Conservation (phyloP, 2,888 invertebrate species). For the Boloria euphrosyne region DNA sequence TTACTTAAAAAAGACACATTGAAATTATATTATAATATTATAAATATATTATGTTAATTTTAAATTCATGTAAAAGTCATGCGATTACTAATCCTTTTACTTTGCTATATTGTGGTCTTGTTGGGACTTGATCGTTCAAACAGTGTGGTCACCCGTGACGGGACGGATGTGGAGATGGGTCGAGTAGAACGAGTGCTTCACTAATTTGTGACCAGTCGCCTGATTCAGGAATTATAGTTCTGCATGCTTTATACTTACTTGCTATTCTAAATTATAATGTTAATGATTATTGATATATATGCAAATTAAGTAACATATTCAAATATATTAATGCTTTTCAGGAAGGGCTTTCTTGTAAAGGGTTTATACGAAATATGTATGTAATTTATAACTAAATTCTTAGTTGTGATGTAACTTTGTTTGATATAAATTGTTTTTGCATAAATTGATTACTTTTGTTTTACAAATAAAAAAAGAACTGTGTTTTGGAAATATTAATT, state of each 20-base stretch:
- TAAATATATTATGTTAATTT: not conserved
- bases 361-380: too few species aligned
- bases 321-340: too few species aligned
- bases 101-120: not conserved
- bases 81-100: not conserved
- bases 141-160: slow-evolving; percentile 43
- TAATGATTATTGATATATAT: slow-evolving; percentile 11
- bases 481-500: too few species aligned
- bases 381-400: too few species aligned
- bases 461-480: too few species aligned
- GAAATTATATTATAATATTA: too few species aligned
- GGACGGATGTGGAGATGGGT: slow-evolving; percentile 58
- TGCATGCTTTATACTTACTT: slow-evolving; percentile 41
- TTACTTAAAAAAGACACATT: too few species aligned
- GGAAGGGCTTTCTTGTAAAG: too few species aligned
- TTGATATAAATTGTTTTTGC: too few species aligned
- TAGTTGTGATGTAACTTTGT: too few species aligned
- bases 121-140: not conserved
- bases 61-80: slow-evolving; percentile 8
- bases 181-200: slow-evolving; percentile 61
- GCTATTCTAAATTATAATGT: slow-evolving; percentile 10
- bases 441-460: too few species aligned
- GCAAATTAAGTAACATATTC: not conserved
- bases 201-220: slow-evolving; percentile 72
- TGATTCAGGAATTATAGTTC: slow-evolving; percentile 59